Evolutionary conservation across 1,140 invertebrate species (phyloP), one percentile per base, ranked within the genome.

Genomic region (Tetraneura akinire): DNA sequence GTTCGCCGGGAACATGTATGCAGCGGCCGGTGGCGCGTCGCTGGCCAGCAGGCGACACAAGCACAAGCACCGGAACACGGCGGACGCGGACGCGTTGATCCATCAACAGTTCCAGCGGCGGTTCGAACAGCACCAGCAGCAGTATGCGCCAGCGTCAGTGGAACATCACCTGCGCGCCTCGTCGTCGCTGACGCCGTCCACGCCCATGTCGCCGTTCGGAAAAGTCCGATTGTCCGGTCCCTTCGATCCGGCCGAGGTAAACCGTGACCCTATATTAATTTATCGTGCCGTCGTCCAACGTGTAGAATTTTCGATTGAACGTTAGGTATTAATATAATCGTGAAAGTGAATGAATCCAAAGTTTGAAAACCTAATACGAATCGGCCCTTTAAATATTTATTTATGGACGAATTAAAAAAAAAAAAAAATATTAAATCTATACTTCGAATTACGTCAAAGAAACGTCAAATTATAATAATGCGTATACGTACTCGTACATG

Each of bases 11-110:
- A 47, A 18, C 47, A 92, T 92, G 91, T 92, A 91, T 88, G 91
- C 91, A 84, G 91, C 91, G 83, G 91, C 91, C 84, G 91, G 91
- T 83, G 91, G 91, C 84, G 90, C 91, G 82, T 91, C 90, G 83
- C 86, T 91, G 84, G 91, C 90, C 84, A 90, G 90, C 85, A 88
- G 91, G 83, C 87, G 89, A 29, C 81, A 83, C 47, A 84, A 84
- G 26, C 82, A 82, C 74, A 81, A 82, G 21, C 83, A 83, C 26
- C 82, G 83, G 66, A 83, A 84, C 62, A 81, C 80, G 26, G 68
- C 60, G 42, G 80, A 80, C 13, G 81, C 81, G 10, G 55, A 76
- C 47, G 84, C 83, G 66, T 80, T 68, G 13, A 81, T 84, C 14
- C 84, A 84, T 49, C 82, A 84, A 78, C 83, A 84, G 81, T 82